Evolutionary conservation across 2,113 vertebrate species (phyloP).

Genomic region (Pungitius pungitius): DNA sequence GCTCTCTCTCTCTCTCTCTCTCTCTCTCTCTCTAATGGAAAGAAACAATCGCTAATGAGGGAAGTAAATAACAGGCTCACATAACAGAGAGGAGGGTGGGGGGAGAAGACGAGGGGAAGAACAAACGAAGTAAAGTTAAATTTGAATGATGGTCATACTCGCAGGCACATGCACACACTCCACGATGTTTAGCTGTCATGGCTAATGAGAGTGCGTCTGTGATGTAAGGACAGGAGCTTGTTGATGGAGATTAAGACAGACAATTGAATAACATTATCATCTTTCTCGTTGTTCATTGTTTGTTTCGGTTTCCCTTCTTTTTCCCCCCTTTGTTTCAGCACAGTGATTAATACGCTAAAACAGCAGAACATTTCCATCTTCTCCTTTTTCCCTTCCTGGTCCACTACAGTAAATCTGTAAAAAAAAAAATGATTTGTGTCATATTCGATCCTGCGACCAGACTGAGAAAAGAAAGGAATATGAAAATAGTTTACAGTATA

Average conservation of each 20-base stretch:
- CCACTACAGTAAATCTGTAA: conserved; percentile 19
- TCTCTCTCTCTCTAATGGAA: conserved; percentile 64
- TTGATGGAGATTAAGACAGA: conserved; percentile 69
- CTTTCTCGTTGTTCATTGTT: conserved; percentile 55
- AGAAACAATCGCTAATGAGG: conserved; percentile 74
- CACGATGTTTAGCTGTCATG: conserved; percentile 69
- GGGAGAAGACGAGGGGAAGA: conserved; percentile 33
- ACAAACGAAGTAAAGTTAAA: conserved; percentile 61
- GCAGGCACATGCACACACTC: conserved; percentile 17
- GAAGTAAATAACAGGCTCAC: conserved; percentile 65
- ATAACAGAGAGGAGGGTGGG: conserved; percentile 34
- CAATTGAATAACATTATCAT: conserved; percentile 67
- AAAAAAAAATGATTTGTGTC: conserved; percentile 18
- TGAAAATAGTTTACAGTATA: background rate
- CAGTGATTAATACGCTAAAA: conserved; percentile 53
- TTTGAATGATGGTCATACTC: conserved; percentile 58
- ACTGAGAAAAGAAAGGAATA: background rate
- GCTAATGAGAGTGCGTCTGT: conserved; percentile 70
- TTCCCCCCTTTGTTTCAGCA: conserved; percentile 43
- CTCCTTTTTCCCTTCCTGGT: background rate
- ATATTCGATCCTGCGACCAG: conserved; percentile 1
- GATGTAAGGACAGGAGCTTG: conserved; percentile 69
- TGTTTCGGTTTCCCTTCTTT: conserved; percentile 37
- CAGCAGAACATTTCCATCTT: conserved; percentile 17
- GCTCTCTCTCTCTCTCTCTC: conserved; percentile 48